phyloP scores from a whole-genome alignment of 1,140 invertebrate genomes.

The Bombyx mandarina region DNA sequence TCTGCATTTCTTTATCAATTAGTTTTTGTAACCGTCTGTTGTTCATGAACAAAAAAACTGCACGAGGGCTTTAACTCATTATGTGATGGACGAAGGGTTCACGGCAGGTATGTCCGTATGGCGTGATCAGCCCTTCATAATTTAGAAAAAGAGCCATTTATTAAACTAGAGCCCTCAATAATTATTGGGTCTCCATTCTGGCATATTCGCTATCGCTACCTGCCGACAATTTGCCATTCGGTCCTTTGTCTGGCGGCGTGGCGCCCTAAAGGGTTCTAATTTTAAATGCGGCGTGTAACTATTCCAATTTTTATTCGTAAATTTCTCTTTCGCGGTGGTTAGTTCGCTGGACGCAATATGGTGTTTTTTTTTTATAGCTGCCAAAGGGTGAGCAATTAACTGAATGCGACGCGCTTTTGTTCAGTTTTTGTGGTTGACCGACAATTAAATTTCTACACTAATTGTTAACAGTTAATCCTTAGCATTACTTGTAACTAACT shows the following conservation, averaged over 20 bases:
- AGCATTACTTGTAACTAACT: background rate
- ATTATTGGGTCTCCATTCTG: slow-evolving; percentile 56
- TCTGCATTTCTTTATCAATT: background rate
- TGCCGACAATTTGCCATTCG: slow-evolving; percentile 67
- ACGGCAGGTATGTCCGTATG: slow-evolving; percentile 65
- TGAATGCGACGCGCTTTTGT: slow-evolving; percentile 50
- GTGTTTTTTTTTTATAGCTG: slow-evolving; percentile 47
- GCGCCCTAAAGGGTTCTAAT: slow-evolving; percentile 71
- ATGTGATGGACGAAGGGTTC: slow-evolving; percentile 43
- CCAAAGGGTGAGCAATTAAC: slow-evolving; percentile 63
- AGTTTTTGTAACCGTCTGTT: too few species aligned
- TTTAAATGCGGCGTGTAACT: slow-evolving; percentile 69
- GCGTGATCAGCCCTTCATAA: slow-evolving; percentile 59
- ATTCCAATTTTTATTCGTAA: slow-evolving; percentile 65
- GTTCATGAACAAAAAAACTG: slow-evolving; percentile 15
- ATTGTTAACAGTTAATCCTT: slow-evolving; percentile 1
- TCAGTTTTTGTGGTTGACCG: slow-evolving; percentile 43
- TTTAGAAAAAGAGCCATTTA: slow-evolving; percentile 67
- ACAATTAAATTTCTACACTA: slow-evolving; percentile 20
- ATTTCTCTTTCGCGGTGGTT: slow-evolving; percentile 69
- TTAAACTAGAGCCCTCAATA: slow-evolving; percentile 64
- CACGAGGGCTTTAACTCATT: slow-evolving; percentile 38
- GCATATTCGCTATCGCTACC: slow-evolving; percentile 70
- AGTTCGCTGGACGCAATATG: slow-evolving; percentile 67
- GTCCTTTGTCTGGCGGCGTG: slow-evolving; percentile 66